A percentile compares a stretch with the other conserved stretches of the same genome.
Conservation (phyloP, 1,140 invertebrate genomes). For the Tachypleus tridentatus region DNA sequence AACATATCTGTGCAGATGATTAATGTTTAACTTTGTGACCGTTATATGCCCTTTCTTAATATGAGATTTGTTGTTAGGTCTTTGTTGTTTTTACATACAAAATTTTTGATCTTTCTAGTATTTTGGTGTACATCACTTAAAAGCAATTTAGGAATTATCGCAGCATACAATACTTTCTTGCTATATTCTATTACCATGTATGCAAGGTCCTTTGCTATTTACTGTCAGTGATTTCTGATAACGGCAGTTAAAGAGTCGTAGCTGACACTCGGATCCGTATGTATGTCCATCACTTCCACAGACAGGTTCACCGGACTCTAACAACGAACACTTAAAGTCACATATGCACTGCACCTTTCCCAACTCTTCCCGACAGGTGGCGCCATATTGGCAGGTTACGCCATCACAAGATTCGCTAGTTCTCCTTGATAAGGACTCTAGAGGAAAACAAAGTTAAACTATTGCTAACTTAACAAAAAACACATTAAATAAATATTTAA, state of each 20-base stretch:
- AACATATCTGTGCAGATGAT: no score
- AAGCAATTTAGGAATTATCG: no score
- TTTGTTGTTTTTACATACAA: no score
- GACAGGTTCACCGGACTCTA: constrained; percentile 13
- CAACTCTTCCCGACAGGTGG: constrained; percentile 54
- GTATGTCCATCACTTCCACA: constrained; percentile 69
- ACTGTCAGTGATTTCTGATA: constrained; percentile 69
- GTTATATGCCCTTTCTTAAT: no score
- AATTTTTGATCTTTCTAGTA: no score
- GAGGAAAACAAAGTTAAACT: background rate
- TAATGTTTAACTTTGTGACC: no score
- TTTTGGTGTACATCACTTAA: no score
- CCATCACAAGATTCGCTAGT: constrained; percentile 56
- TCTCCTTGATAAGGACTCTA: constrained; percentile 15
- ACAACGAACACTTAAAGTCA: constrained; percentile 1
- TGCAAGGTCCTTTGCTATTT: constrained; percentile 57
- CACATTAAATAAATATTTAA: background rate
- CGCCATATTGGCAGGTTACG: constrained; percentile 66
- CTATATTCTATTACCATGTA: no score
- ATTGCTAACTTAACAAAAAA: background rate
- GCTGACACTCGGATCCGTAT: constrained; percentile 61
- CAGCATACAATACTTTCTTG: no score
- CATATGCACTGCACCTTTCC: constrained; percentile 54
- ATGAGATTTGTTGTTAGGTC: no score
- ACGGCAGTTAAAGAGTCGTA: constrained; percentile 59